These are phyloP conservation scores for Phylloscopus collybita DNA, from an alignment of 2,797 vertebrate genomes.

Conservation along the genomic window DNA sequence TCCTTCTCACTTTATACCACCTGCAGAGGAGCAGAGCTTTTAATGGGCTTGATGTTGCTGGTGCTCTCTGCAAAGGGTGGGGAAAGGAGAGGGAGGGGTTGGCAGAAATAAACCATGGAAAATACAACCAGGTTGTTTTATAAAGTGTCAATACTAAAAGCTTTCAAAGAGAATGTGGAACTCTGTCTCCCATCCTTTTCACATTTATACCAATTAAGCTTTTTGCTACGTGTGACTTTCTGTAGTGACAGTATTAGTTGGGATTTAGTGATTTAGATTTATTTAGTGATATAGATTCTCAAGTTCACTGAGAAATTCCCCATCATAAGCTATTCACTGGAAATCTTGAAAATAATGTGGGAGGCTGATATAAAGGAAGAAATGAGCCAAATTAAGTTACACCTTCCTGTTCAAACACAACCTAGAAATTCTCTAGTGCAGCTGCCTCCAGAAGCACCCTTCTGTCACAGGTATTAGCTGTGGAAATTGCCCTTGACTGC, in stretches of 20 bases:
- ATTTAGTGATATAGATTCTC: constrained; percentile 12
- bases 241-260: background rate
- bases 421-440: background rate
- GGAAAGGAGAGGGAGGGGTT: background rate
- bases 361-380: background rate
- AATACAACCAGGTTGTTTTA: background rate
- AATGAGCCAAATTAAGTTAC: background rate
- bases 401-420: background rate
- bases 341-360: background rate
- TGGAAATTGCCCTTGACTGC: background rate
- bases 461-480: background rate
- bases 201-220: background rate
- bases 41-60: background rate
- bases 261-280: constrained; percentile 1
- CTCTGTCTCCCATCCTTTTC: background rate
- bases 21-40: background rate
- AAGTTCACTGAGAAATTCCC: background rate
- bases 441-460: background rate
- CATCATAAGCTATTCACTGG: background rate
- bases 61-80: background rate
- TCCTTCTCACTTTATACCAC: background rate
- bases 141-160: background rate
- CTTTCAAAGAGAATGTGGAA: background rate
- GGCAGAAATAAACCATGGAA: background rate
- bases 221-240: background rate